phyloP scores from a whole-genome alignment of 2,113 vertebrate species.

The zebrafish (Danio rerio) region DNA sequence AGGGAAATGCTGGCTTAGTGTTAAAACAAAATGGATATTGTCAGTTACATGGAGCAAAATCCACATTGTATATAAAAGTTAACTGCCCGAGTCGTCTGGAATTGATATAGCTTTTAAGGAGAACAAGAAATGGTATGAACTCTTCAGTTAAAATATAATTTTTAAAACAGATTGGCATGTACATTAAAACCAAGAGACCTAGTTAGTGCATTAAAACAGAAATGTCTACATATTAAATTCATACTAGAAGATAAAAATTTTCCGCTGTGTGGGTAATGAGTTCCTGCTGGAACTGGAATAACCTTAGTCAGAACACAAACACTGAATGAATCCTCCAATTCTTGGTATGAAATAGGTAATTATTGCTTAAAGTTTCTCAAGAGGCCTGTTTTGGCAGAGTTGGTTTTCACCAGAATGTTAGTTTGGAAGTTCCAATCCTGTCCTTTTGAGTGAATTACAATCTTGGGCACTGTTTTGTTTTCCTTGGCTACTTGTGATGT shows the following conservation, averaged over 20 bases:
- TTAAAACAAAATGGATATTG: no score
- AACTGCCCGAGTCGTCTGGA: no score
- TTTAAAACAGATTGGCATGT: neutral
- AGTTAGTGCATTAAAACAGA: neutral
- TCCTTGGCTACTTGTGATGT: neutral
- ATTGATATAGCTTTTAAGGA: neutral
- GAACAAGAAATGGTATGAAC: neutral
- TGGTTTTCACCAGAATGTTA: neutral
- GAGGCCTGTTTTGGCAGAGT: neutral
- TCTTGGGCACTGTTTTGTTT: neutral
- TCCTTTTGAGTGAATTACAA: neutral
- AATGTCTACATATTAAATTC: neutral
- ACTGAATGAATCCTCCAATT: conserved; percentile 11
- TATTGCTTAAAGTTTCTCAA: neutral
- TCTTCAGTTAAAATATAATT: neutral
- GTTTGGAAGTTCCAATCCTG: neutral
- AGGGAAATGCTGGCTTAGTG: no score
- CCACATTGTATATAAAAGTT: no score
- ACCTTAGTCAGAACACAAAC: neutral
- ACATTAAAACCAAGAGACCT: neutral
- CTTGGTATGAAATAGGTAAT: conserved; percentile 16
- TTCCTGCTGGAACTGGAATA: neutral
- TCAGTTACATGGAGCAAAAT: no score
- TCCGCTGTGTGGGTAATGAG: conserved; percentile 3
- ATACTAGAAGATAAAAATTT: neutral